These are phyloP conservation scores for Gadopsis marmoratus DNA, from an alignment of 2,797 vertebrate genomes.

Conservation along the genomic window DNA sequence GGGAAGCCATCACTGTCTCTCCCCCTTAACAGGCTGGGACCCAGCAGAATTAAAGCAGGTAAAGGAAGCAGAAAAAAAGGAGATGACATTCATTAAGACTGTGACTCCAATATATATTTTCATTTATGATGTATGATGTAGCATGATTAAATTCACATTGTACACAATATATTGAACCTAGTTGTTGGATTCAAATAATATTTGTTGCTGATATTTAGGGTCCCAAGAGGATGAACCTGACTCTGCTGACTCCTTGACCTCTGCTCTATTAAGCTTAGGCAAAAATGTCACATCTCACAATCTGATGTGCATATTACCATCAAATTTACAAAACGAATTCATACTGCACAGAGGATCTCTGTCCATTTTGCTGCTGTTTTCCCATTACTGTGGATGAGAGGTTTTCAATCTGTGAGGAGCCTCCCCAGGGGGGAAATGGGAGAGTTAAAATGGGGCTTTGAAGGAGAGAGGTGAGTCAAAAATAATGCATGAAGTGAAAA, in stretches of 20 bases:
- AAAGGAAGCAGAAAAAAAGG: background rate
- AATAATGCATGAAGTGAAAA: no score
- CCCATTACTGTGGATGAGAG: no score
- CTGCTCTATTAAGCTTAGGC: background rate
- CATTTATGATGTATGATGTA: no score
- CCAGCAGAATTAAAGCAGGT: background rate
- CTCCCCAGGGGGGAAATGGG: no score
- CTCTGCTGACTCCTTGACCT: background rate
- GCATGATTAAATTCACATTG: no score
- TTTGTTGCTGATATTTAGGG: background rate
- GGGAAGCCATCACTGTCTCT: conserved; percentile 89
- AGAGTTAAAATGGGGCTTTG: no score
- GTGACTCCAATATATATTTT: background rate
- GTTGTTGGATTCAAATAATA: background rate
- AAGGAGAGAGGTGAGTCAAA: no score
- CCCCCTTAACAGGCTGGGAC: conserved; percentile 86
- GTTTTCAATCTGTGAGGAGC: no score
- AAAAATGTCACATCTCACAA: background rate
- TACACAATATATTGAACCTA: background rate
- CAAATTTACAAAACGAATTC: background rate
- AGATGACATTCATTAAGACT: background rate
- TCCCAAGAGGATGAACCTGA: background rate
- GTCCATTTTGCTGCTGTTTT: no score
- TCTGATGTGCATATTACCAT: background rate
- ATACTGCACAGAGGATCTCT: no score